These are phyloP conservation scores for Alsophila aescularia DNA, from an alignment of 2,888 invertebrate genomes.

Conservation along the genomic window DNA sequence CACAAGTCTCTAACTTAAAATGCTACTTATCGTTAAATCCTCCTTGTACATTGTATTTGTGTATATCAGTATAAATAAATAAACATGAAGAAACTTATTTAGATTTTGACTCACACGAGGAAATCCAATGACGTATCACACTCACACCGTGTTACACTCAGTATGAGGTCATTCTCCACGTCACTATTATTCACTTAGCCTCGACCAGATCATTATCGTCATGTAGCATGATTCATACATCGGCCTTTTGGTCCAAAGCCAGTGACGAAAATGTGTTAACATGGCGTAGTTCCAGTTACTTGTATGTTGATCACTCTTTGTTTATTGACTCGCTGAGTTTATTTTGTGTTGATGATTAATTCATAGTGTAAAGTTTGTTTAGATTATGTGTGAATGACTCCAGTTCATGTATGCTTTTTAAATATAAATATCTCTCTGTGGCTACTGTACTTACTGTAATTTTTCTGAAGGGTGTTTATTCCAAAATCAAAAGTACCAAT, in stretches of 20 bases:
- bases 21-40: too few species aligned
- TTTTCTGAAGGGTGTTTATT: too few species aligned
- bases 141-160: too few species aligned
- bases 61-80: too few species aligned
- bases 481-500: too few species aligned
- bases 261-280: background rate
- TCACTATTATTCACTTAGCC: slow-evolving; percentile 23
- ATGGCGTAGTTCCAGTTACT: background rate
- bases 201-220: slow-evolving; percentile 14
- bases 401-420: background rate
- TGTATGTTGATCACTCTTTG: background rate
- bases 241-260: background rate
- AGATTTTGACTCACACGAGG: background rate
- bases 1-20: too few species aligned
- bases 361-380: too few species aligned
- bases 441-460: too few species aligned
- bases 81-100: too few species aligned
- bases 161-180: slow-evolving; percentile 8
- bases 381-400: background rate
- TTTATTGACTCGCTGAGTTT: background rate
- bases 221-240: slow-evolving; percentile 11
- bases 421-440: too few species aligned
- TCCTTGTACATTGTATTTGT: too few species aligned
- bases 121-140: slow-evolving; percentile 9
- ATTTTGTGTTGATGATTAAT: background rate